Conservation (phyloP, 2,888 invertebrate species). For the Drosophila tripunctata region DNA sequence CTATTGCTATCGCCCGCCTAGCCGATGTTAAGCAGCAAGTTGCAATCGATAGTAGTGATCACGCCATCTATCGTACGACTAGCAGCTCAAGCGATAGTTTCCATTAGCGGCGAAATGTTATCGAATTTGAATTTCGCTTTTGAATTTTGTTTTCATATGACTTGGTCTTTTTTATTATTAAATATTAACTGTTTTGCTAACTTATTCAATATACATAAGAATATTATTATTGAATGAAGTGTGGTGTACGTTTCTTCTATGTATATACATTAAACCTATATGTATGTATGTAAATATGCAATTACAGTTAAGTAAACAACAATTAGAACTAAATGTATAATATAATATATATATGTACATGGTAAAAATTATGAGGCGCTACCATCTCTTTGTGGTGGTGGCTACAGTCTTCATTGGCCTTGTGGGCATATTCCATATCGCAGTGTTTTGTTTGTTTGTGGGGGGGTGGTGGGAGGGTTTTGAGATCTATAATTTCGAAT, state of each 20-base stretch:
- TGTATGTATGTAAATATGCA: neutral
- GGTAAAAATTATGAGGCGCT: slow-evolving; percentile 21
- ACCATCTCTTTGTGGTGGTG: slow-evolving; percentile 3
- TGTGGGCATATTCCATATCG: slow-evolving; percentile 33
- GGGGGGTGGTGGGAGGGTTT: neutral
- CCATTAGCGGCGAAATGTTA: no score
- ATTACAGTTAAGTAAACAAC: slow-evolving; percentile 1
- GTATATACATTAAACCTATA: slow-evolving; percentile 18
- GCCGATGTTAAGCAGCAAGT: no score
- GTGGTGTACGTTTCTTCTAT: no score
- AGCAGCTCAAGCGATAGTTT: neutral
- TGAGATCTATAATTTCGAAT: slow-evolving; percentile 70
- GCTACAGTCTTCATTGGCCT: slow-evolving; percentile 67
- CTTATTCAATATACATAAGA: slow-evolving; percentile 16
- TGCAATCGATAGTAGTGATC: neutral
- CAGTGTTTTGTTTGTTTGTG: slow-evolving; percentile 35
- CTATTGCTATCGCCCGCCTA: no score
- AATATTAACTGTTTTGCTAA: slow-evolving; percentile 16
- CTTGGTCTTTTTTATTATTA: slow-evolving; percentile 74
- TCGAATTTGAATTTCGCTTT: no score
- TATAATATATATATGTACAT: slow-evolving; percentile 34
- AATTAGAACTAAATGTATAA: slow-evolving; percentile 5
- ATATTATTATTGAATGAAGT: slow-evolving; percentile 9
- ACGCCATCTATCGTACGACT: neutral
- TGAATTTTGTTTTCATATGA: slow-evolving; percentile 38